Evolutionary conservation across 2,113 vertebrate species (phyloP), one percentile per base, ranked within the genome.

Genomic region (Neotoma lepida): DNA sequence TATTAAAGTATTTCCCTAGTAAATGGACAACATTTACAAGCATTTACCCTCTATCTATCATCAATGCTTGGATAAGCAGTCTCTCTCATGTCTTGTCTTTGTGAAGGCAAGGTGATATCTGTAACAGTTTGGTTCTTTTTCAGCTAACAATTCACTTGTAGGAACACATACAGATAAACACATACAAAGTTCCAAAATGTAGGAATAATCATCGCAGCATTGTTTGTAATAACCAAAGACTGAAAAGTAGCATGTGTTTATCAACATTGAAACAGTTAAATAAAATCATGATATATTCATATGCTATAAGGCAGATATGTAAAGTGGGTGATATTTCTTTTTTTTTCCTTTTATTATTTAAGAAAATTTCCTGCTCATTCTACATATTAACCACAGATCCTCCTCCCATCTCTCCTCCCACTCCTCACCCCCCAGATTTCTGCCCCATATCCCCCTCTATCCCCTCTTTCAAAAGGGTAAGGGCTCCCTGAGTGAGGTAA

Each of bases 111-210:
- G 51, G 68, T 44, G 39, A 61, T 66, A 82, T 56, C 44, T 66
- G 35, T 46, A 92, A 74, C 8, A 66, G 66, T 86, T 61, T 86
- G 41, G 64, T 70, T 94, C 22, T 92, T 89, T 81, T 94, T 9
- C 22, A 61, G 39, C 24, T 84, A 84, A 54, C 46, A 94, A 64
- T 44, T 80, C 49, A 68, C 10, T 68, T 93, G 30, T 88, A 44
- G 30, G 44, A 64, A 84, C 56, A 66, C 56, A 84, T 61, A 61
- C n/a, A 84, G 77, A 54, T 35, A 80, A 15, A 82, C 1, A 61
- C 74, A 90, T 26, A 35, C 26, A 86, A 66, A 33, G 22, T n/a
- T 54, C 28, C 58, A 18, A 20, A 56, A 74, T 35, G 4, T 6
- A 76, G 22, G 6, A 61, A 94, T 76, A 76, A 26, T 66, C 35